Base-by-base conservation (phyloP, 2,888 invertebrate species). In the Chydorus sphaericus region DNA sequence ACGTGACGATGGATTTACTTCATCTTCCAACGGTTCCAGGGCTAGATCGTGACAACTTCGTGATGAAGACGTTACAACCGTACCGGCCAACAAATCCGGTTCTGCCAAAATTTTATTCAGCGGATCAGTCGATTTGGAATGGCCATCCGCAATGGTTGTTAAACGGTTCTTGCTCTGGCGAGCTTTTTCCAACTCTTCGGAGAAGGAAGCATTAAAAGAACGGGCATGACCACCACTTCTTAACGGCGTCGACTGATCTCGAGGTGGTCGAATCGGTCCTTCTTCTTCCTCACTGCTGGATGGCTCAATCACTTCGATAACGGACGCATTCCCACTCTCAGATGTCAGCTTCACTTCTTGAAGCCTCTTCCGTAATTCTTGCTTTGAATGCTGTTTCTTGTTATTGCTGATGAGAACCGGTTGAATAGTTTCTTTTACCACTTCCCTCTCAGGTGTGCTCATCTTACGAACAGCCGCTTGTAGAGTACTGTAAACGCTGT, bases 281-380 rank as follows among this genome's bases (percentile, higher is more conserved):
- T 33, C 26, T 23, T 50, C 56, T 18, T 54, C 54, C 38, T 65
- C 65, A 58, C 62, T 63, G 26, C 63, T 63, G 8, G 62, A 61
- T 1, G 66, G 66, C 55, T 66, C 66, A 28, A 66, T 62, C n/a
- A 66, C 65, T 60, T 66, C 66, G 39, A 66, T 58, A 14, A 66
- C 66, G 8, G 66, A 65, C 14, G 63, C 63, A 16, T 63, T 63
- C 2, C 64, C 64, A 44, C 61, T 62, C 48, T 64, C 65, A 11
- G 64, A 64, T 1, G 61, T 61, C n/a, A 64, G 58, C 8, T 61
- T 61, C 14, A 63, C 44, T 44, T 63, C 62, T 38, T 62, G 59
- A 23, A 64, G 51, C 37, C 60, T 59, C 11, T 59, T 59, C 28
- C 60, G 58, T 8, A 64, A 58, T 38, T 64, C 63, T 23, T 62